Evolutionary conservation across 2,113 vertebrate species (phyloP), one percentile per base, ranked within the genome.

Genomic region (Eudyptes chrysolophus): DNA sequence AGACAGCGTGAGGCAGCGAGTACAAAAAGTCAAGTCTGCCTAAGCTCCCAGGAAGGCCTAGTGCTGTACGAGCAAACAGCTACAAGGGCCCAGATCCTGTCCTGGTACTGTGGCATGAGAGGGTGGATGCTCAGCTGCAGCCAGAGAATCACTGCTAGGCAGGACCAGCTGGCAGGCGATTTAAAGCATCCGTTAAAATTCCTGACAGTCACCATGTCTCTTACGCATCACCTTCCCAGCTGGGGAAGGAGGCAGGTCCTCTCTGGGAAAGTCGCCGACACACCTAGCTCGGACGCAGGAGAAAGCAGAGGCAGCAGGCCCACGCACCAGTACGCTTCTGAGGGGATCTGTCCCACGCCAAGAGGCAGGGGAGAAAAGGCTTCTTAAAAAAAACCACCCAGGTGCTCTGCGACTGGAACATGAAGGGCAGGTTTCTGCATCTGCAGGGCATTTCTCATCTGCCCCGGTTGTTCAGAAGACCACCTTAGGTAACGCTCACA

Each of bases 301-400:
- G 26, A 36, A 21, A 7, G 0, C 22, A 16, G 27, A 61, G 65
- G 27, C 11, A 3, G 15, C 36, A 42, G 32, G 46, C 18, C 18
- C 44, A 34, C 0, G 0, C n/a, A 38, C 62, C 16, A 5, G 14
- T 2, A n/a, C 13, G 0, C 16, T 42, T 32, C 49, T 15, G 11
- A 26, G 6, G 0, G 0, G 16, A 13, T 6, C 10, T 20, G 25
- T 24, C 27, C 21, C 2, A 0, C 42, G 29, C 13, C 4, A 8
- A 30, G 5, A 44, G 13, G 15, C 11, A 20, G 22, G 34, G 29
- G 1, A 27, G 32, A 20, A 85, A 70, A 82, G 19, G 10, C 34
- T 66, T 20, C 49, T 34, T 11, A 6, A 58, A 49, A 55, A 18
- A 18, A 42, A 11, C 3, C 2, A 4, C 9, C 4, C 21, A 9